A percentile compares a stretch with the other conserved stretches of the same genome.
These are phyloP conservation scores for Graphium colonna DNA, from an alignment of 2,888 invertebrate species.

Conservation along the genomic window DNA sequence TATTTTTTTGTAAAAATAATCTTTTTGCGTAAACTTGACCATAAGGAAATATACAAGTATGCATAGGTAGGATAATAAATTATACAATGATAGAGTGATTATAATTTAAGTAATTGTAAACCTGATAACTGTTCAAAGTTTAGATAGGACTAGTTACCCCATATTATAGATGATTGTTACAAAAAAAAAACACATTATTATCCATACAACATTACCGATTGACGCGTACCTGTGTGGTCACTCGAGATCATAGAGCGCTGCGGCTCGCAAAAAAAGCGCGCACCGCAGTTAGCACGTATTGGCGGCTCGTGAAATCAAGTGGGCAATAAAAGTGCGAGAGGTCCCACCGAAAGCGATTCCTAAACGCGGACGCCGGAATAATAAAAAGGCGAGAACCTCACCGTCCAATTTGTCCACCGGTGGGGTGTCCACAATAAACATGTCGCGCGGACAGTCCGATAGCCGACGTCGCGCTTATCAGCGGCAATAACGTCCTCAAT, in stretches of 20 bases:
- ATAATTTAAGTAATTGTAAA: too few species aligned
- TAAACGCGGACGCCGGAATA: conserved; percentile 24
- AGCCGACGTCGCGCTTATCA: conserved; percentile 72
- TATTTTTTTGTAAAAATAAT: too few species aligned
- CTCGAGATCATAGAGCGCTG: conserved; percentile 11
- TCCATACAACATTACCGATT: too few species aligned
- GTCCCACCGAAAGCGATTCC: conserved; percentile 22
- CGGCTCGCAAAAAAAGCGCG: conserved; percentile 22
- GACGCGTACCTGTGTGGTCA: conserved; percentile 31
- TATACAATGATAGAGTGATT: too few species aligned
- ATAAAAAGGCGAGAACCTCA: conserved; percentile 44
- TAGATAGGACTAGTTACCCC: too few species aligned
- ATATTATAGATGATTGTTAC: too few species aligned
- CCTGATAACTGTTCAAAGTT: too few species aligned
- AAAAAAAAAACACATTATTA: too few species aligned
- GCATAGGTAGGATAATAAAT: too few species aligned
- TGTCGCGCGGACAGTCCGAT: conserved; percentile 67
- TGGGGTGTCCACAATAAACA: conserved; percentile 76
- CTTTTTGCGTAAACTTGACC: too few species aligned
- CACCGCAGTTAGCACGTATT: conserved; percentile 10
- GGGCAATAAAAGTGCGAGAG: conserved; percentile 10
- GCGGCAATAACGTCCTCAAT: conserved; percentile 72
- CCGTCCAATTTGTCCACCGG: conserved; percentile 52
- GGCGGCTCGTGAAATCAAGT: conserved; percentile 1
- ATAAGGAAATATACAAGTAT: too few species aligned